Evolutionary conservation across 2,888 invertebrate species (phyloP).

Genomic region (Euproctis similis): DNA sequence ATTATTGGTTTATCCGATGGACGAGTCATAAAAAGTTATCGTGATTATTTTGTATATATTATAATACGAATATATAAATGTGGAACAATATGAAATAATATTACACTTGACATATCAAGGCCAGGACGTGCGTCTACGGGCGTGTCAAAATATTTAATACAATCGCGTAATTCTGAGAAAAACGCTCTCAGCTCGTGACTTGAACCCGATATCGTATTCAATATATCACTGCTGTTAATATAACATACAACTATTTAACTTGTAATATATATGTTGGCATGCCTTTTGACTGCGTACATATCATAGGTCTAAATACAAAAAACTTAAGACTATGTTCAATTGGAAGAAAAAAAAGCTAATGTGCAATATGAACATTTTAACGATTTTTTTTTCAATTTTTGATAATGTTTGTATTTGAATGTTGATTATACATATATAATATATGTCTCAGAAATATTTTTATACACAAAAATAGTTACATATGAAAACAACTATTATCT

Average conservation of each 20-base stretch:
- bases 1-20: conserved; percentile 50
- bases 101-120: conserved; percentile 51
- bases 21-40: conserved; percentile 37
- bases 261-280: conserved; percentile 10
- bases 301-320: conserved; percentile 35
- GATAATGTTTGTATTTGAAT: conserved; percentile 72
- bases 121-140: conserved; percentile 27
- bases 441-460: conserved; percentile 74
- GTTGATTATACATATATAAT: conserved; percentile 74
- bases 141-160: conserved; percentile 36
- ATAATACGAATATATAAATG: too few relatives aligned
- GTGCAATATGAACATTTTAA: conserved; percentile 65
- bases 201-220: neutral
- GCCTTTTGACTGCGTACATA: conserved; percentile 29
- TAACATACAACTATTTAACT: conserved; percentile 1
- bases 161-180: conserved; percentile 10
- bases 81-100: too few relatives aligned
- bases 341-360: too few relatives aligned
- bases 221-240: neutral
- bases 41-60: conserved; percentile 54
- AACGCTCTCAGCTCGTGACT: conserved; percentile 1
- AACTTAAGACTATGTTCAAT: too few relatives aligned
- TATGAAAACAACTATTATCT: conserved; percentile 61
- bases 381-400: conserved; percentile 65
- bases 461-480: conserved; percentile 70